A percentile compares a stretch with the other conserved stretches of the same genome.
Conservation (phyloP, 2,888 invertebrate genomes). For the Conus canariensis region DNA sequence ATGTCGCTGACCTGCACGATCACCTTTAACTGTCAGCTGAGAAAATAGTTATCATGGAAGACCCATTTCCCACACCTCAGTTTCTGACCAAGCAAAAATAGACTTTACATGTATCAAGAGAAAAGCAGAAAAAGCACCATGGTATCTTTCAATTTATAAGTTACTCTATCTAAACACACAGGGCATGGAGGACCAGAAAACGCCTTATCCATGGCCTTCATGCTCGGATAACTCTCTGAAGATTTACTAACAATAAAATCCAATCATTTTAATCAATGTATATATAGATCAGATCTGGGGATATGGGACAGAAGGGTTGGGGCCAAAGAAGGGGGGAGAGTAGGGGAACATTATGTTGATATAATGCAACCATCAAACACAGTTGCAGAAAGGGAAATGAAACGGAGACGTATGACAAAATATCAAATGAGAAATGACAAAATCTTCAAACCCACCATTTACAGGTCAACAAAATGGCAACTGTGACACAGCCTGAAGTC, state of each 20-base stretch:
- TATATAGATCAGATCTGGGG: too few species aligned
- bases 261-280: too few species aligned
- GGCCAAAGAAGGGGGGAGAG: too few species aligned
- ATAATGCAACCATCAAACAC: too few species aligned
- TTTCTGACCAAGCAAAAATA: slow-evolving; percentile 26
- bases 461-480: neutral
- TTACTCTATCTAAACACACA: slow-evolving; percentile 11
- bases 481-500: neutral
- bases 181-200: slow-evolving; percentile 24
- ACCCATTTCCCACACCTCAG: slow-evolving; percentile 11
- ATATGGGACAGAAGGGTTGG: too few species aligned
- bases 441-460: neutral
- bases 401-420: neutral
- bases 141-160: slow-evolving; percentile 36
- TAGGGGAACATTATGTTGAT: too few species aligned
- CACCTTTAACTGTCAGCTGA: neutral
- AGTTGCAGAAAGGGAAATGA: neutral
- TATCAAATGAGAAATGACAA: neutral
- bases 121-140: slow-evolving; percentile 37
- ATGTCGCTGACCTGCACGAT: neutral
- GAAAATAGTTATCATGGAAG: slow-evolving; percentile 13
- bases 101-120: neutral
- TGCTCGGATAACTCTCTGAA: neutral
- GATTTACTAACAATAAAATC: neutral
- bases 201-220: neutral